Evolutionary conservation across 2,113 vertebrate genomes (phyloP), one percentile per base, ranked within the genome.

Genomic region (Platichthys stellatus): DNA sequence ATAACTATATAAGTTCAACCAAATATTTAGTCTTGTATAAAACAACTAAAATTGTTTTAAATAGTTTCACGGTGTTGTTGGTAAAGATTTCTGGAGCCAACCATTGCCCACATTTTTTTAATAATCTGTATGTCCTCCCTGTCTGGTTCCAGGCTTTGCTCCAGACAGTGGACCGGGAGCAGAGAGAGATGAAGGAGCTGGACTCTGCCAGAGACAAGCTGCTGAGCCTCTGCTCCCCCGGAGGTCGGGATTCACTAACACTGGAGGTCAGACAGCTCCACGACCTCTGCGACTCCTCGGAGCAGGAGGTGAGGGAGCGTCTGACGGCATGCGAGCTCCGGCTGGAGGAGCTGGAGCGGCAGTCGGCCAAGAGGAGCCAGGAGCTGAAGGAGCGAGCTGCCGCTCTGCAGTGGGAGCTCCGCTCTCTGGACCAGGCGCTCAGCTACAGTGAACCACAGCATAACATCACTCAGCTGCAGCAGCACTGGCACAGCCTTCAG

Each of bases 401-500:
- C 5, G 73, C 74, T 2, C 84, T 95, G 65, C 92, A 92, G 88
- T 83, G 87, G 87, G 93, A 93, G 83, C 92, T 95, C 6, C 82
- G 88, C 11, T 85, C 87, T 63, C 87, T 93, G 77, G 93, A 94
- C 57, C 82, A 89, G 81, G 88, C 83, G 2, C 88, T 94, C 7
- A 86, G 83, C 21, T 91, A 86, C 84, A 86, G 83, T 12, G 79
- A 90, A 43, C 81, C 82, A 2, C 91, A 75, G 43, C 53, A 81
- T 51, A 90, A 86, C 63, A 81, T 94, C 7, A 31, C 53, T 51
- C 92, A 93, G 81, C 87, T 95, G 2, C 88, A 93, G 15, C 89
- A 92, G 68, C 93, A 88, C 84, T 94, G 93, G 93, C 45, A 85
- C 70, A 88, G 86, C 76, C 89, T 95, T 0, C 91, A 94, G 94